Evolutionary conservation across 2,113 vertebrate species (phyloP).

Genomic region (Neolamprologus kungweensis): DNA sequence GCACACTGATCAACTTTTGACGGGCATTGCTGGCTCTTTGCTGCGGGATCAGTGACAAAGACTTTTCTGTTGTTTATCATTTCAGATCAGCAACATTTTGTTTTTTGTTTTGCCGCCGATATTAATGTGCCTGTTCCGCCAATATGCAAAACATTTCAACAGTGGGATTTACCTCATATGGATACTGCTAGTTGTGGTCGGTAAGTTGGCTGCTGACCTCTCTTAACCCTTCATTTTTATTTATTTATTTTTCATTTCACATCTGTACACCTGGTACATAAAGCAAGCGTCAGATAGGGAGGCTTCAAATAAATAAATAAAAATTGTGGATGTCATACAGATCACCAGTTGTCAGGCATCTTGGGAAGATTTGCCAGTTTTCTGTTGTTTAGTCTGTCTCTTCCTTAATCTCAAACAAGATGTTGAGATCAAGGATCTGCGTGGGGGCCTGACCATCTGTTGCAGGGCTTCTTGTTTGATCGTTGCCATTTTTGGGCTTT

Average conservation of each 20-base stretch:
- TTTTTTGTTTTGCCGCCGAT: slow-evolving; percentile 97
- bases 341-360: neutral
- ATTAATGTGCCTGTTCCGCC: slow-evolving; percentile 94
- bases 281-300: neutral
- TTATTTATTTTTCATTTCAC: neutral
- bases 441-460: neutral
- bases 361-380: neutral
- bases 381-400: neutral
- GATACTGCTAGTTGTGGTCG: slow-evolving; percentile 91
- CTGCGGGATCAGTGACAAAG: neutral
- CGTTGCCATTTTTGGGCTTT: neutral
- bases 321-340: neutral
- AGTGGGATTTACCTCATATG: slow-evolving; percentile 98
- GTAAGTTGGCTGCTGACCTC: slow-evolving; percentile 76
- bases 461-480: neutral
- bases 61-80: slow-evolving; percentile 36
- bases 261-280: neutral
- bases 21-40: neutral
- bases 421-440: neutral
- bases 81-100: slow-evolving; percentile 96
- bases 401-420: neutral
- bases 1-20: neutral
- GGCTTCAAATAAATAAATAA: neutral
- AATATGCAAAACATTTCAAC: slow-evolving; percentile 97
- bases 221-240: neutral